Evolutionary conservation across 1,140 invertebrate species (phyloP).

Genomic region (Listronotus oregonensis): DNA sequence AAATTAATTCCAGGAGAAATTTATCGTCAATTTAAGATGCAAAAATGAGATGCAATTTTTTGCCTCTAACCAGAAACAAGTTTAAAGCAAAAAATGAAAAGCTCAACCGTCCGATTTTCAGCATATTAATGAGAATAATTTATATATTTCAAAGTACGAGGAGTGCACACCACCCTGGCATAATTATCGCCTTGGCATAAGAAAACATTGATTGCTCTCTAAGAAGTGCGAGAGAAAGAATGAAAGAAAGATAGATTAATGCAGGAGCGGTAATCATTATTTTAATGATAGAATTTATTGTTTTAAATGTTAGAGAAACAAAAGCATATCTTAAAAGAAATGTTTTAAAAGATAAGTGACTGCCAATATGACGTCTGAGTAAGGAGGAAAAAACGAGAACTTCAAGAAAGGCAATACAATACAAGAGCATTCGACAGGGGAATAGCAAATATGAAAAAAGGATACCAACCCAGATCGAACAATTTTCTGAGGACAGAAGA

Average conservation of each 20-base stretch:
- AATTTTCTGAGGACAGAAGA: no score
- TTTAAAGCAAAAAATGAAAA: constrained; percentile 19
- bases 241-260: constrained; percentile 17
- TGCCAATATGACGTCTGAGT: no score
- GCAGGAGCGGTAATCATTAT: constrained; percentile 5
- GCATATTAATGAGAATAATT: constrained; percentile 38
- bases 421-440: no score
- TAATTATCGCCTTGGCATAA: constrained; percentile 37
- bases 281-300: background rate
- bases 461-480: no score
- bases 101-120: constrained; percentile 30
- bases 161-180: constrained; percentile 29
- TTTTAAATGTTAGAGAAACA: no score
- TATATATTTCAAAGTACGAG: constrained; percentile 31
- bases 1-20: constrained; percentile 11
- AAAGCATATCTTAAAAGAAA: no score
- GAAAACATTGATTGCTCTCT: constrained; percentile 38
- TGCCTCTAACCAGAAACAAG: constrained; percentile 13
- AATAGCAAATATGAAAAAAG: no score
- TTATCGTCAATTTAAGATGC: constrained; percentile 19
- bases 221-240: constrained; percentile 32
- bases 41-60: constrained; percentile 33
- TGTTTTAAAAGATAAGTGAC: no score
- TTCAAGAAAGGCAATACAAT: no score
- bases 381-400: no score